Percentiles rank a stretch among this genome's conserved stretches.
These are phyloP conservation scores for Seira musarum DNA, from an alignment of 2,888 invertebrate species.

Conservation along the genomic window DNA sequence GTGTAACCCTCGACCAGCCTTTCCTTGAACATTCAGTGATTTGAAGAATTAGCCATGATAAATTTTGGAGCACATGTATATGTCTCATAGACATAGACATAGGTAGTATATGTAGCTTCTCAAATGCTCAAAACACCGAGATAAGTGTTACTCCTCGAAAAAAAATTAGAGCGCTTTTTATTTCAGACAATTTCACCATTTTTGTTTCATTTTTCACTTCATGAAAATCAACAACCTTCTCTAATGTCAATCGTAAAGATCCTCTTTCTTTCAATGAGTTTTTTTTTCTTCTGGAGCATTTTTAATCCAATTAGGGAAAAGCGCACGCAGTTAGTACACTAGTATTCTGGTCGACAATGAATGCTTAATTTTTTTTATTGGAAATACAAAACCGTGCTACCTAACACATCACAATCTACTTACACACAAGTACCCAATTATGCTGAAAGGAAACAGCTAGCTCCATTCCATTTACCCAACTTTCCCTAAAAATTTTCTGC, in stretches of 20 bases:
- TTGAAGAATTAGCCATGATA: background rate
- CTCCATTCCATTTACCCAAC: too few relatives aligned
- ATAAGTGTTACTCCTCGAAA: background rate
- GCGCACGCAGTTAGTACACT: too few relatives aligned
- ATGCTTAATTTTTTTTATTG: background rate
- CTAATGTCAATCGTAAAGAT: too few relatives aligned
- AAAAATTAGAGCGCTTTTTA: background rate
- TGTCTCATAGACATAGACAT: too few relatives aligned
- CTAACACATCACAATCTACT: background rate
- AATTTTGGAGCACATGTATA: background rate
- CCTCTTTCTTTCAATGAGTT: too few relatives aligned
- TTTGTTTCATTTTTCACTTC: background rate
- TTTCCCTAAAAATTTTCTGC: background rate
- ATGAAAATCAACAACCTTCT: background rate
- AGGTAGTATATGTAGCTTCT: background rate
- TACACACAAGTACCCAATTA: background rate
- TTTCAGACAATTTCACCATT: background rate
- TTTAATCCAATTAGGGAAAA: background rate
- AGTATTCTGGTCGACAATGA: too few relatives aligned
- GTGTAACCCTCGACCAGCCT: too few relatives aligned
- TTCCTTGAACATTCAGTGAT: too few relatives aligned
- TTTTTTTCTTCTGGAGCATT: too few relatives aligned
- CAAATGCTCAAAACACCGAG: background rate
- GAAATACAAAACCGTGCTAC: background rate
- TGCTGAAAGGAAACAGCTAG: background rate